Base-by-base conservation (phyloP, 2,888 invertebrate genomes). In the Philhelius pedissequus region DNA sequence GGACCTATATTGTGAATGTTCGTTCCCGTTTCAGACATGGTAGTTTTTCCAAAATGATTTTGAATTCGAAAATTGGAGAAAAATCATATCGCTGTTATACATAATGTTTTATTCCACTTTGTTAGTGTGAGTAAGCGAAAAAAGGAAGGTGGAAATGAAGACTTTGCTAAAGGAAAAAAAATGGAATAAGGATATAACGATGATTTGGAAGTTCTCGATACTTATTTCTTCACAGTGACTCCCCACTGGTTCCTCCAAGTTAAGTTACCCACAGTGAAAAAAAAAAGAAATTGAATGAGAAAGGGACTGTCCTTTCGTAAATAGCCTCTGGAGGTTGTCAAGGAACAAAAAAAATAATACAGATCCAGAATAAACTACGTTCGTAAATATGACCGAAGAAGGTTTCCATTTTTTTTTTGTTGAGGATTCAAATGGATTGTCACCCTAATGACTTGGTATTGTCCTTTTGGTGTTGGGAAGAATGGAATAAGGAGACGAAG, bases 391-490 rank as follows among this genome's bases (percentile, higher is more conserved):
- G 54, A 73, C 68, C 66, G 25, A 38, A 66, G 52, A 38, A 68
- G 20, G 50, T 62, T 78, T 82, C 43, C 30, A 56, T 50, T 79
- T 48, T 75, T 22, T 13, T 20, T 58, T 60, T 60, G 35, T 32
- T 32, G n/a, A 18, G 64, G 64, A 76, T 71, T 18, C 64, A 52
- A 62, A 76, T 81, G 76, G 58, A 81, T 80, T 76, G 70, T 58
- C 48, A 35, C 25, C 50, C 70, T 81, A 81, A 81, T 76, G 76
- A 64, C 70, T 56, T 56, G 38, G 58, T 50, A 81, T 81, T 76
- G 76, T 76, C 40, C 64, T 48, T 58, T 66, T 54, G 35, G 66
- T 40, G 40, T 62, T 69, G 75, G 60, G 62, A 22, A 22, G 5
- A 48, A 2, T 11, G 52, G 75, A 74, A 68, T 8, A 25, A 60